Base-by-base conservation (phyloP, 2,888 invertebrate genomes). In the Orthonevra nobilis region DNA sequence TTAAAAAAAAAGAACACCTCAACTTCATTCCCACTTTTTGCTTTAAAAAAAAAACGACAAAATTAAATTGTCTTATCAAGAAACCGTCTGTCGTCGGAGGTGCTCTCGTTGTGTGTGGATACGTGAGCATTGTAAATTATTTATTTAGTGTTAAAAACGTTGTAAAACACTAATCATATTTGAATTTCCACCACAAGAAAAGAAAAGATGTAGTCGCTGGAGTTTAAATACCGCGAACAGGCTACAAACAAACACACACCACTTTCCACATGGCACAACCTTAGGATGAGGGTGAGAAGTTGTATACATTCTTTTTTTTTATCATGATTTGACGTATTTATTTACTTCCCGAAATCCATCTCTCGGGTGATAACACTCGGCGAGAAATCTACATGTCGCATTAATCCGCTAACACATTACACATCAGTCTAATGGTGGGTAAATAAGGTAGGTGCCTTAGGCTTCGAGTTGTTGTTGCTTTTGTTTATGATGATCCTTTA, bases 91-190 rank as follows among this genome's bases (percentile, higher is more conserved):
- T 58, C 50, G 38, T 40, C 23, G 23, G 3, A 3, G 23, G 3
- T 23, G 23, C 5, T 5, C 3, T 23, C 5, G 23, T 23, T 23
- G 23, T 23, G 3, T 3, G 23, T 4, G 23, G 64, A 36, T 42
- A 38, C 60, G 73, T 72, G 48, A 68, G 23, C 79, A 68, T 79
- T 73, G 73, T 79, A 79, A 79, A 79, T 79, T 79, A 79, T 79
- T 79, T 79, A 79, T 79, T 79, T 79, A 66, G 79, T 79, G 79
- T 79, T 79, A 72, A 79, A 79, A 79, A 73, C 61, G 56, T 73
- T 79, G 73, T 79, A 79, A 79, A 79, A 73, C 72, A 73, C 73
- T 79, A 79, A 79, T 79, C 79, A 73, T 73, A 79, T 79, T 79
- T 73, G 73, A 56, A 48, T 79, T 77, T 44, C 72, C 54, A 61